Conservation (phyloP, 2,797 vertebrate genomes). For the Takifugu ocellatus region DNA sequence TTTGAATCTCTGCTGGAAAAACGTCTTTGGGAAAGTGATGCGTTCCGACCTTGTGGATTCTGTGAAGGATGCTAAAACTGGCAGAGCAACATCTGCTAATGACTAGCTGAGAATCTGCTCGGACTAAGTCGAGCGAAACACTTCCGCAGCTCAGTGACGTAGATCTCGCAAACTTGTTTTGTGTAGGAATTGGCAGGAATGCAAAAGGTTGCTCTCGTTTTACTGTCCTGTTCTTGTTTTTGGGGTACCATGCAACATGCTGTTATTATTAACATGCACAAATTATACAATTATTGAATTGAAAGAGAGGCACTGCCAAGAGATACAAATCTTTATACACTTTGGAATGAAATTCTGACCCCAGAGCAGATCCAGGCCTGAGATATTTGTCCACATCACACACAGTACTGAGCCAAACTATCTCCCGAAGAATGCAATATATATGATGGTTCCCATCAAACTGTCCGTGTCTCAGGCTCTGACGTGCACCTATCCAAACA, state of each 20-base stretch:
- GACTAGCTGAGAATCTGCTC: slow-evolving; percentile 3
- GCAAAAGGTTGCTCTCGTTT: too few relatives aligned
- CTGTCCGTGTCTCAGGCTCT: slow-evolving; percentile 45
- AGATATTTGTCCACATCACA: slow-evolving; percentile 26
- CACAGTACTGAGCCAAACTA: slow-evolving; percentile 28
- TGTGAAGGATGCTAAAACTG: slow-evolving; percentile 30
- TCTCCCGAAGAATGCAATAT: slow-evolving; percentile 26
- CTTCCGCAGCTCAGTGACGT: too few relatives aligned
- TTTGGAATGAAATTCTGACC: not conserved
- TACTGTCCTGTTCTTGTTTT: too few relatives aligned
- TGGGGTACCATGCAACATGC: too few relatives aligned
- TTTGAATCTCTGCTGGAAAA: slow-evolving; percentile 41
- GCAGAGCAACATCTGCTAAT: slow-evolving; percentile 31
- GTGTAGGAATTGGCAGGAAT: too few relatives aligned
- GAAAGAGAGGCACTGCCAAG: too few relatives aligned
- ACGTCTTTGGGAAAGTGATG: slow-evolving; percentile 11
- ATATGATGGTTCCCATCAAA: slow-evolving; percentile 33
- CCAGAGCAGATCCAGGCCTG: slow-evolving; percentile 1
- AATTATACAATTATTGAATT: too few relatives aligned
- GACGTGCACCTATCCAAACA: slow-evolving; percentile 63
- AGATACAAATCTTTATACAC: too few relatives aligned
- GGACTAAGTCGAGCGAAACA: too few relatives aligned
- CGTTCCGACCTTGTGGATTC: slow-evolving; percentile 14
- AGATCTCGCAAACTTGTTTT: too few relatives aligned
- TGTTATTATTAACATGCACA: too few relatives aligned